Conservation (phyloP, 2,888 invertebrate species). For the Microctonus hyperodae region DNA sequence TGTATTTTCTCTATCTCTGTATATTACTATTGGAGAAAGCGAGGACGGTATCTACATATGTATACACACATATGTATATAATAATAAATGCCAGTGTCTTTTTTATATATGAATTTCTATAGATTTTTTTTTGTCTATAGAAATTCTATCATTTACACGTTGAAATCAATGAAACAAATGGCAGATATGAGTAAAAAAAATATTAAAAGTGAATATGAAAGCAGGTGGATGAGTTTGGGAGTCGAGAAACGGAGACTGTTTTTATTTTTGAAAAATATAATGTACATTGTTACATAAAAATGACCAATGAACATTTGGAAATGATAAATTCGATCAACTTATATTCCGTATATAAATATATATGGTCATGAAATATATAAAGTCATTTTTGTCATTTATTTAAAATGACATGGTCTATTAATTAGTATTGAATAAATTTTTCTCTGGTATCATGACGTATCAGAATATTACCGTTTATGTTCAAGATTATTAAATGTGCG, state of each 20-base stretch:
- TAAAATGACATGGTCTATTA: conserved; percentile 32
- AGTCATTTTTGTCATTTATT: conserved; percentile 26
- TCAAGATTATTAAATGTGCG: conserved; percentile 9
- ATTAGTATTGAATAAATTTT: conserved; percentile 35
- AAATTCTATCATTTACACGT: neutral
- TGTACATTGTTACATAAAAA: neutral
- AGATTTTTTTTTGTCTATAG: neutral
- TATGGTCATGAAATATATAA: neutral
- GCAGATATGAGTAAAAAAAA: neutral
- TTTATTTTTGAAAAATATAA: conserved; percentile 21
- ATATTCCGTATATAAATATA: neutral
- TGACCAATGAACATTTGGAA: conserved; percentile 5
- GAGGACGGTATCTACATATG: neutral
- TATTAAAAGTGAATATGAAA: neutral
- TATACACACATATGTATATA: neutral
- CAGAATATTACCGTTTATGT: conserved; percentile 45
- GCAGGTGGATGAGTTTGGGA: neutral
- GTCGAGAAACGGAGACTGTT: conserved; percentile 27
- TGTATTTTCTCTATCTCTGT: conserved; percentile 3
- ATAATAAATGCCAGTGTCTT: neutral
- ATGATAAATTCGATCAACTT: neutral
- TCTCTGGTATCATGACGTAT: conserved; percentile 60
- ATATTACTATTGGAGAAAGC: neutral
- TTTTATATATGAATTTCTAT: neutral
- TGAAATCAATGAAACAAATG: neutral